Conservation (phyloP, 2,113 vertebrate genomes). For the Cebidichthys violaceus region DNA sequence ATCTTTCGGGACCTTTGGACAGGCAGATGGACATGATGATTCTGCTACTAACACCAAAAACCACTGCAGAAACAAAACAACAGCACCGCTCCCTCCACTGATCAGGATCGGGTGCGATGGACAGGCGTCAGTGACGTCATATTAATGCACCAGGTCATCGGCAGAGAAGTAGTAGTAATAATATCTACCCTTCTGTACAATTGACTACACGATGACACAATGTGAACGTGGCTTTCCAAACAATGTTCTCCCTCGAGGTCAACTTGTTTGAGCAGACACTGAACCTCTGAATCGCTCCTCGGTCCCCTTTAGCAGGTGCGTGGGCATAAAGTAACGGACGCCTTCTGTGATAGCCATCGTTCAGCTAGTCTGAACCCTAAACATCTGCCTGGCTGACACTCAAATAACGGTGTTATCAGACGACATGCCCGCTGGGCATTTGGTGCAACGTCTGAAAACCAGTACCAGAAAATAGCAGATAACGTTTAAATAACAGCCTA, state of each 20-base stretch:
- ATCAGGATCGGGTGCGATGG: background rate
- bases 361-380: background rate
- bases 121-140: background rate
- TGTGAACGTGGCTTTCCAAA: background rate
- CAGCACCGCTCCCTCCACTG: background rate
- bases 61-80: background rate
- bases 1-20: background rate
- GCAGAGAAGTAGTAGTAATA: too few species aligned
- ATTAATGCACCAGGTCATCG: background rate
- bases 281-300: background rate
- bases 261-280: background rate
- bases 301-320: slow-evolving; percentile 15
- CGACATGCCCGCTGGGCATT: background rate
- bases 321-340: background rate
- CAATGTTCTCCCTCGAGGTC: background rate
- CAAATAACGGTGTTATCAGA: background rate
- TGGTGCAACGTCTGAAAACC: background rate
- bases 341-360: background rate
- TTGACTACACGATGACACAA: background rate
- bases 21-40: background rate
- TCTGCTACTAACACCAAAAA: background rate
- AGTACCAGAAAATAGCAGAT: too few species aligned
- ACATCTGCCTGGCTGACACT: background rate
- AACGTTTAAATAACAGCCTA: background rate
- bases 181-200: background rate